Base-by-base conservation (phyloP, 2,888 invertebrate genomes). In the Spodoptera littoralis region DNA sequence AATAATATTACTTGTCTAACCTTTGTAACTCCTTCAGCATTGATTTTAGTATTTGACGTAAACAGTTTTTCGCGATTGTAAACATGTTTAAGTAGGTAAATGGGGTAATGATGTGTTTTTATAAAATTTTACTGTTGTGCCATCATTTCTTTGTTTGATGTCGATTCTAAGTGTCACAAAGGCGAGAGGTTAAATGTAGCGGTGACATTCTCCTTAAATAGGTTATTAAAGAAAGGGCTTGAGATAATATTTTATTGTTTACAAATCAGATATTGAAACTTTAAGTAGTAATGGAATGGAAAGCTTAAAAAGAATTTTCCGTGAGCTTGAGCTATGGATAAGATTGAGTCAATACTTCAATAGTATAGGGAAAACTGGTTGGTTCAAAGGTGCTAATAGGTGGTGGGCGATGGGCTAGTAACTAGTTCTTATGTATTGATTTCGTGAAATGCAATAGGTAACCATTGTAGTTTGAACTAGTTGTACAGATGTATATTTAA, bases 51-150 rank as follows among this genome's bases (percentile, higher is more conserved):
- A 65, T 71, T 70, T 47, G 30, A 53, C 43, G 27, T n/a, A 45
- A 55, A 44, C 42, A 42, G 22, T 54, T 63, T 57, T 59, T 49
- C 41, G 48, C 22, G 12, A 64, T 60, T 36, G 53, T 45, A 47
- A 76, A 69, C 57, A 68, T 42, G 48, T 54, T 63, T 18, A 59
- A 56, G 74, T 77, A 77, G 80, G 80, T 65, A 62, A 77, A 80
- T 73, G 56, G 77, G 80, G 51, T 77, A 77, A 80, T 70, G 66
- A 63, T 54, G 49, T 66, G 49, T 69, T 77, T 65, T 62, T 62
- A 66, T 66, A 24, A 50, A 36, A 36, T 41, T 80, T 79, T 65
- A 80, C 65, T 61, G 78, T 80, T 73, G 66, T 66, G 44, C 56
- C 53, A 59, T 62, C 52, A 50, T 77, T 76, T 66, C 36, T 76